phyloP scores from a whole-genome alignment of 2,888 invertebrate genomes.

The Tetranychus piercei region DNA sequence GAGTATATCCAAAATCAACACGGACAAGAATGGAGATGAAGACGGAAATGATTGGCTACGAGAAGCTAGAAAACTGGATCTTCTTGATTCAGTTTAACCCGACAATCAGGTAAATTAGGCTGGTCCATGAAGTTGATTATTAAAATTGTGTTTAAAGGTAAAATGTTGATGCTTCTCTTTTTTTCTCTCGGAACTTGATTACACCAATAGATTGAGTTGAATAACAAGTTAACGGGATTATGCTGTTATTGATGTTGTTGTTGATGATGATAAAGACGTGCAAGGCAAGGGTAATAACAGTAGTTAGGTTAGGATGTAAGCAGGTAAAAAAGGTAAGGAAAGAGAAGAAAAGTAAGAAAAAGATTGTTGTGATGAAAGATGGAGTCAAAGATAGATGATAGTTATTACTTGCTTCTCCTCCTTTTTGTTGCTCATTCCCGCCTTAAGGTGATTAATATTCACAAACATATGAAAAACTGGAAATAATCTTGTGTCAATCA shows the following conservation, averaged over 20 bases:
- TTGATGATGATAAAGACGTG: neutral
- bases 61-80: neutral
- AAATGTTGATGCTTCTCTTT: neutral
- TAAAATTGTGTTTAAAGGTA: neutral
- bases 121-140: neutral
- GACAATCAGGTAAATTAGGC: neutral
- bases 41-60: conserved; percentile 1
- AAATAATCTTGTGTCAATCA: no score
- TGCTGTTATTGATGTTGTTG: neutral
- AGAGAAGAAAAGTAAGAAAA: no score
- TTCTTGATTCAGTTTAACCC: neutral
- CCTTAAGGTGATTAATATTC: neutral
- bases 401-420: neutral
- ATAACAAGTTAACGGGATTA: neutral
- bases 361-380: no score
- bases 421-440: neutral
- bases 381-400: neutral
- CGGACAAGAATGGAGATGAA: neutral
- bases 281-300: neutral
- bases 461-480: no score
- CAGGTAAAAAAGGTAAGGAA: neutral
- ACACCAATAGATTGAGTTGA: neutral
- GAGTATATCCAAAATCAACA: neutral
- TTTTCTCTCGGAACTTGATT: neutral
- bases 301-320: neutral